Evolutionary conservation across 2,113 vertebrate species (phyloP), one percentile per base, ranked within the genome.

Genomic region (Uria aalge): DNA sequence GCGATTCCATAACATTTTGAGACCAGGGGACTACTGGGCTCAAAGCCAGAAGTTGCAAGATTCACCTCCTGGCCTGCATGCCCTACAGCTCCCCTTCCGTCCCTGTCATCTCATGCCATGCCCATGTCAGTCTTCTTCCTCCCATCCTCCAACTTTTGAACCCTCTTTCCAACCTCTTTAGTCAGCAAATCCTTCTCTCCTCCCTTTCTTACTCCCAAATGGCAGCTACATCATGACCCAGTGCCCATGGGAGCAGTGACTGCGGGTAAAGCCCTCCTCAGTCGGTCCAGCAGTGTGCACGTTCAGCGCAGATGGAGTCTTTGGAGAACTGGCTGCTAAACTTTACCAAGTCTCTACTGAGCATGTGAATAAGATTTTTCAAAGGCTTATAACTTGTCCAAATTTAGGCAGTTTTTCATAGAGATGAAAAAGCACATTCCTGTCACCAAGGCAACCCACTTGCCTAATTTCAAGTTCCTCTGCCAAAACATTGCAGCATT

Each of bases 321-420:
- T 83, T 56, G 81, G 85, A 86, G 76, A 94, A 83, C 50, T 92
- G 73, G 55, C 76, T 74, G 85, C 76, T 86, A 86, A 68, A 66
- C 27, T 74, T 85, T 59, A 94, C 79, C 62, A 79, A 86, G 71
- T 60, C 81, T 92, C 66, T 83, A 66, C 50, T 45, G 50, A 83
- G 67, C 56, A 86, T 83, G 48, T 56, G 85, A 79, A 45, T 71
- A 90, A 82, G 90, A 79, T 83, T 82, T 96, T 90, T 94, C 62
- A 92, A 94, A 96, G 62, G 27, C 72, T 92, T 90, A 92, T 75
- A 90, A 66, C 85, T 83, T 90, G 67, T 85, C 85, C 92, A 94
- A 79, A 92, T 92, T 75, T 66, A 92, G 21, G 40, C 81, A 92
- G 67, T 90, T 96, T 94, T 94, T 92, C 81, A 90, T 69, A 45